Base-by-base conservation (phyloP, 2,113 vertebrate genomes). In the Cyprichromis sp. region DNA sequence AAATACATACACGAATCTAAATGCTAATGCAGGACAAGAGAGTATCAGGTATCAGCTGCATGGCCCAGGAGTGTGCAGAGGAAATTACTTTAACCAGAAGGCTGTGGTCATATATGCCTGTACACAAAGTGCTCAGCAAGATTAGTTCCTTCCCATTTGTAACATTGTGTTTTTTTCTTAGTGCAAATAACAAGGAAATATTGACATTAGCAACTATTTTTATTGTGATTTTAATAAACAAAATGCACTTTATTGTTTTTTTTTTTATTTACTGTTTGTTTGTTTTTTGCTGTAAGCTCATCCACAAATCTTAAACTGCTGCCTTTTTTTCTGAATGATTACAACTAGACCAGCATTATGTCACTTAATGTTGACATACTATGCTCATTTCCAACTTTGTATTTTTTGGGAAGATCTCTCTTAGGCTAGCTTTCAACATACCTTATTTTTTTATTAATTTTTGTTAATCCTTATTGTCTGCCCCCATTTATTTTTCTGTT, bases 21-120 rank as follows among this genome's bases (percentile, higher is more conserved):
- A 90, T 87, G 86, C 68, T 87, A 86, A 90, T 90, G 80, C 47
- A 63, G 38, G 24, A 47, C 34, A 57, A 59, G 81, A 68, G 84
- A 57, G 45, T 78, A 50, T 78, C 42, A 50, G 47, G 40, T 50
- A 24, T 24, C 2, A 4, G 59, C 26, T 52, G 53, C 13, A 34
- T 6, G 26, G 45, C 17, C 29, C 26, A 31, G 73, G 73, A 78
- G 26, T 78, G 8, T 78, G 71, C 24, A 78, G 42, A 52, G 45
- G 26, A 78, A 78, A 47, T 73, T 16, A 47, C 8, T 45, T 73
- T 45, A 73, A 78, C 73, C 26, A 78, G 45, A 78, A 78, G 73
- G 26, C 26, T 78, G 73, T 78, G 73, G 73, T n/a, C 73, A n/a
- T 52, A 52, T 78, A 52, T 52, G 26, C 4, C 26, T 31, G 16